A percentile compares a stretch with the other conserved stretches of the same genome.
These are phyloP conservation scores for Eupeodes latifasciatus DNA, from an alignment of 2,888 invertebrate species.

Conservation along the genomic window DNA sequence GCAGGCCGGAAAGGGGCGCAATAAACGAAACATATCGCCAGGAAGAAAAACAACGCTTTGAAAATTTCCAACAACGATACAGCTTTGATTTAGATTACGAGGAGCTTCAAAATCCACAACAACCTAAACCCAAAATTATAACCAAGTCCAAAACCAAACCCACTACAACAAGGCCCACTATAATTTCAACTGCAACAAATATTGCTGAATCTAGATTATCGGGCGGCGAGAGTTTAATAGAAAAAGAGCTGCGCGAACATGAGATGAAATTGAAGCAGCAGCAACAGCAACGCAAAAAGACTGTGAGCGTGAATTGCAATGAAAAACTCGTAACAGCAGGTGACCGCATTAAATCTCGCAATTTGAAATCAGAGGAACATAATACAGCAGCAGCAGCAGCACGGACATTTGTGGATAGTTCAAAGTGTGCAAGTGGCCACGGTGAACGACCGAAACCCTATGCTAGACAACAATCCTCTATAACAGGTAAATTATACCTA, in stretches of 20 bases:
- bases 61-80: slow-evolving; percentile 16
- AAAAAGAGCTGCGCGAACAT: slow-evolving; percentile 48
- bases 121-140: not conserved
- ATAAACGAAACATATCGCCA: slow-evolving; percentile 21
- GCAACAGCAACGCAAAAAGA: slow-evolving; percentile 23
- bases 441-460: slow-evolving; percentile 60
- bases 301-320: not conserved
- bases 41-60: slow-evolving; percentile 4
- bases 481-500: slow-evolving; percentile 49
- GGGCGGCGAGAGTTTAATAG: slow-evolving; percentile 46
- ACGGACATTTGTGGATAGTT: slow-evolving; percentile 36
- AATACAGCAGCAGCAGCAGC: slow-evolving; percentile 11
- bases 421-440: slow-evolving; percentile 34
- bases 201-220: slow-evolving; percentile 44
- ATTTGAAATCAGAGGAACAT: slow-evolving; percentile 21
- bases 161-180: not conserved
- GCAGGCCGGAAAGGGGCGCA: slow-evolving; percentile 51
- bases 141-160: slow-evolving; percentile 10
- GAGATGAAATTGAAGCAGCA: slow-evolving; percentile 43
- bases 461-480: slow-evolving; percentile 44
- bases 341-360: slow-evolving; percentile 44
- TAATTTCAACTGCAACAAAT: not conserved
- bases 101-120: not conserved
- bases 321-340: slow-evolving; percentile 13
- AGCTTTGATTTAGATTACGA: not conserved